Evolutionary conservation across 2,113 vertebrate species (phyloP), one percentile per base, ranked within the genome.

Genomic region (Silurus glanis): DNA sequence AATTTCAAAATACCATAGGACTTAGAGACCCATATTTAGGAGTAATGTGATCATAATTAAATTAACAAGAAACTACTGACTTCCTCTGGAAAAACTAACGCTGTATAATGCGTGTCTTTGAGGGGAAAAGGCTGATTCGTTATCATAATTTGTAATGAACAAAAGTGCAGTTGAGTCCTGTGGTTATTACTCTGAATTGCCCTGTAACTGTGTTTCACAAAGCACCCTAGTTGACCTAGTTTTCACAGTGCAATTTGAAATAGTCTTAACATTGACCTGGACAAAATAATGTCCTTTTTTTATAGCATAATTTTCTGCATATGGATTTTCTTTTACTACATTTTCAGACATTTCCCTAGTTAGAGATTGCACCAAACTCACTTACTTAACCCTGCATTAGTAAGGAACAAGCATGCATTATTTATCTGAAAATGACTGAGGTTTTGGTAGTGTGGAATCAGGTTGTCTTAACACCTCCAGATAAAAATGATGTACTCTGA

Each of bases 221-320:
- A 87, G 71, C 80, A 83, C 71, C 80, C 47, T 47, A 83, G 25
- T 56, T 83, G 64, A 25, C 7, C 66, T 71, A 72, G 58, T 76
- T 82, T 56, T 83, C 81, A 87, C 81, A 87, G 86, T 80, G 86
- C 71, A 78, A 6, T 83, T 66, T 83, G 69, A 78, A 83, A 72
- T 55, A 37, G 85, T 55, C 17, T 56, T 67, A 67, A 55, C 25
- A 55, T 56, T 13, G 13, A 25, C 12, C 80, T 83, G 25, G 37
- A 37, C 37, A 37, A 37, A 37, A 37, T 37, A 37, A 37, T 37
- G 37, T 37, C 37, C 2, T 37, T 37, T 62, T 49, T 53, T 56
- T 82, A 45, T n/a, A 49, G 10, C 5, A 19, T 25, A 28, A 16
- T 75, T 82, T 17, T 62, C 67, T 23, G 9, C 67, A 62, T 58